These are phyloP conservation scores for Pristis pectinata DNA, from an alignment of 2,797 vertebrate species.

Conservation along the genomic window DNA sequence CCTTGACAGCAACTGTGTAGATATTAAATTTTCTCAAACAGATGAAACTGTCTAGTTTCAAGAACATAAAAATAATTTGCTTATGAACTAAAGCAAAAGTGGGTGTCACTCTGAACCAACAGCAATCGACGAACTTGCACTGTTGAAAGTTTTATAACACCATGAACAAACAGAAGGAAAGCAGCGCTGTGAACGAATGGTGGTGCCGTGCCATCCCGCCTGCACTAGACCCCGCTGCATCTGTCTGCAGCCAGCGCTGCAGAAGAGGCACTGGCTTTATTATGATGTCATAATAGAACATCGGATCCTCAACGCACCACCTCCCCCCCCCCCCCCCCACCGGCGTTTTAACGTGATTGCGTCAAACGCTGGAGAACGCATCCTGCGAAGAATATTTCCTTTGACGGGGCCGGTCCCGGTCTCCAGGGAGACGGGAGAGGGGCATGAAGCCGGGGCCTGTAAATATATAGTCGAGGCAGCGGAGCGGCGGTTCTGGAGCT, in stretches of 20 bases:
- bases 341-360: not conserved
- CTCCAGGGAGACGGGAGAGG: not conserved
- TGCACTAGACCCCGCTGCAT: not conserved
- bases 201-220: not conserved
- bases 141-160: not conserved
- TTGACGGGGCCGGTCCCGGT: not conserved
- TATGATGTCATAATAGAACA: not conserved
- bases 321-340: not conserved
- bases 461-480: not conserved
- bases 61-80: too few species aligned
- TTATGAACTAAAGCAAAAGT: too few species aligned
- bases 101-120: too few species aligned
- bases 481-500: not conserved
- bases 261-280: not conserved
- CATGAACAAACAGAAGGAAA: not conserved
- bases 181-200: not conserved
- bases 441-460: not conserved
- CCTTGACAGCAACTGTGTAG: not conserved
- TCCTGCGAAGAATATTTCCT: not conserved
- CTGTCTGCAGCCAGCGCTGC: too few species aligned
- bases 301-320: not conserved
- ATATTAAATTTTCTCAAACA: not conserved
- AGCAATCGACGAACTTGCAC: too few species aligned
- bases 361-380: not conserved
- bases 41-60: not conserved